Base-by-base conservation (phyloP, 2,113 vertebrate genomes). In the Pachyramphus minor region DNA sequence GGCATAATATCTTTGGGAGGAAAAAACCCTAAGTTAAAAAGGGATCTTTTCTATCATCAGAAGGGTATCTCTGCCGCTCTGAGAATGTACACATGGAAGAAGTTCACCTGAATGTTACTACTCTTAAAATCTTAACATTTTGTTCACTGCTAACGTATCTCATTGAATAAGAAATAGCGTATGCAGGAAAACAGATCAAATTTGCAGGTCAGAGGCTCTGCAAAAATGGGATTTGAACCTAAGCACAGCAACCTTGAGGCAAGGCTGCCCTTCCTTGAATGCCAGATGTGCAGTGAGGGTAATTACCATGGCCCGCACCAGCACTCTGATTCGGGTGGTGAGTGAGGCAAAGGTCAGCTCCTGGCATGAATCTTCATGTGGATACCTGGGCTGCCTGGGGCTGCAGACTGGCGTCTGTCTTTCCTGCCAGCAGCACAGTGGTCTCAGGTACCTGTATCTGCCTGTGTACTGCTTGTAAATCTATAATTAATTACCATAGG, bases 401-500 rank as follows among this genome's bases (percentile, higher is more conserved):
- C 91, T 59, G 63, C 72, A 49, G n/a, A 1, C 37, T 8, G 75
- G 21, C 1, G 0, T 25, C 67, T 78, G 87, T 14, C 35, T 28
- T 21, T 41, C 68, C 53, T 39, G 55, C 83, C 66, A 50, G 62
- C 33, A 73, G 78, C 11, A 2, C 66, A 6, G 81, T 35, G 73
- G 45, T 45, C 69, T 42, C 78, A 80, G 71, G 39, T 60, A 87
- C 81, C 73, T 50, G 52, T 53, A 22, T 53, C 75, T 83, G 89
- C 67, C 84, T 42, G 9, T 16, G 44, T 45, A 12, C 77, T 2
- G 2, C 85, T 83, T 83, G 75, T 45, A 85, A 84, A 95, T 89
- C 81, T 74, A n/a, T 84, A 84, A 93, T 96, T 95, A 93, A 91
- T 97, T 58, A 87, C 75, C 84, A 37, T 24, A 73, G 79, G 83